Evolutionary conservation across 2,888 invertebrate genomes (phyloP).

Genomic region (Tethea ocularis): DNA sequence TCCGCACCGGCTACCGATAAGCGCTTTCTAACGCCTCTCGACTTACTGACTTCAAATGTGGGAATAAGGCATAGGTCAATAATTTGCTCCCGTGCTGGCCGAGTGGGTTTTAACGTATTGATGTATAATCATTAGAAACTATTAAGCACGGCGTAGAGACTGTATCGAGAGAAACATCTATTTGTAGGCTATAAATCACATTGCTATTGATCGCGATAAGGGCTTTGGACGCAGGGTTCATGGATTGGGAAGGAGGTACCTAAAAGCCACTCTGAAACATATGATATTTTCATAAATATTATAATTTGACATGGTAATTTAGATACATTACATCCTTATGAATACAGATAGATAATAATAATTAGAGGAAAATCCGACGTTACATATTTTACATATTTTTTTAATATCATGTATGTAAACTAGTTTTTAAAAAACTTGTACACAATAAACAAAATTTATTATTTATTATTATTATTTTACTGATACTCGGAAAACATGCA

Average conservation of each 20-base stretch:
- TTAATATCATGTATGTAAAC: too few species aligned
- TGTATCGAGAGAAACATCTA: not conserved
- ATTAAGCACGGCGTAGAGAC: conserved; percentile 29
- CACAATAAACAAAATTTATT: too few species aligned
- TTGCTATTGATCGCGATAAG: not conserved
- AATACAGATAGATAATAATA: not conserved
- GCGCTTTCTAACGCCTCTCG: conserved; percentile 71
- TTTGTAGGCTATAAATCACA: not conserved
- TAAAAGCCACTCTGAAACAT: not conserved
- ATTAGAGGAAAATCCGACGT: not conserved
- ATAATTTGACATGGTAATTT: not conserved
- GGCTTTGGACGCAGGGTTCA: not conserved
- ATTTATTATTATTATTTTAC: too few species aligned
- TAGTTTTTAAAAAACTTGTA: too few species aligned
- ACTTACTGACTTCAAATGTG: conserved; percentile 55
- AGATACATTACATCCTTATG: not conserved
- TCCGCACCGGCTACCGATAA: conserved; percentile 42
- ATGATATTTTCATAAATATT: too few species aligned
- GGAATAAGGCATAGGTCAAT: conserved; percentile 69
- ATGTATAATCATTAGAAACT: conserved; percentile 42
- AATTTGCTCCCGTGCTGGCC: conserved; percentile 60
- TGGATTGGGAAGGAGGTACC: not conserved
- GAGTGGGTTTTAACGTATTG: conserved; percentile 46
- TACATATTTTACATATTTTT: too few species aligned
- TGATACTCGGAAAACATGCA: too few species aligned